Evolutionary conservation across 1,140 invertebrate genomes (phyloP).

Genomic region (Triops cancriformis): DNA sequence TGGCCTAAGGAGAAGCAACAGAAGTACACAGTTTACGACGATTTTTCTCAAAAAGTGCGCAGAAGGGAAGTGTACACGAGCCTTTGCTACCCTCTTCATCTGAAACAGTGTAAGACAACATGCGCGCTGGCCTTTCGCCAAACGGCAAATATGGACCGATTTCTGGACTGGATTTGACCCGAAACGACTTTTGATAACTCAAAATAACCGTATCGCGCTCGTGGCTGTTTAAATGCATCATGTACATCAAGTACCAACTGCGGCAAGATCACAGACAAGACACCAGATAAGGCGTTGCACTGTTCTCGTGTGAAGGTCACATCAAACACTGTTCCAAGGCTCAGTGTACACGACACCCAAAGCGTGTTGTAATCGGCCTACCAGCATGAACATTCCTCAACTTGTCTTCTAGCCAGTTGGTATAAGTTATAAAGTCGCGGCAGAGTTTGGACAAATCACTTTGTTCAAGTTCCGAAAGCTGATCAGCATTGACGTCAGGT

Average conservation of each 20-base stretch:
- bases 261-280: not conserved
- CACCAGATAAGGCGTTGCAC: not conserved
- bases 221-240: not conserved
- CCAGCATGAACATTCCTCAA: not conserved
- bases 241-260: too few relatives aligned
- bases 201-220: not conserved
- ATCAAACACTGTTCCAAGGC: constrained; percentile 1
- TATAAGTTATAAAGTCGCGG: not conserved
- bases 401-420: not conserved
- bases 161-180: not conserved
- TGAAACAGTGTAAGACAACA: not conserved
- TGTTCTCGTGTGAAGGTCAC: not conserved
- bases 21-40: not conserved
- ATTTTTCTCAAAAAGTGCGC: not conserved
- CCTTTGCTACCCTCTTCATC: not conserved
- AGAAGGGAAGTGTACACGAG: constrained; percentile 8
- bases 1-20: constrained; percentile 2
- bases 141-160: not conserved
- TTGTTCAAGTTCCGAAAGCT: not conserved
- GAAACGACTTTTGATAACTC: not conserved
- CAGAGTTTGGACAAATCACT: constrained; percentile 3
- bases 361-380: not conserved
- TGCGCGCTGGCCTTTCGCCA: not conserved
- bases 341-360: not conserved
- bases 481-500: not conserved